These are phyloP conservation scores for Pseudorectes ferrugineus DNA, from an alignment of 2,113 vertebrate genomes.

Conservation along the genomic window DNA sequence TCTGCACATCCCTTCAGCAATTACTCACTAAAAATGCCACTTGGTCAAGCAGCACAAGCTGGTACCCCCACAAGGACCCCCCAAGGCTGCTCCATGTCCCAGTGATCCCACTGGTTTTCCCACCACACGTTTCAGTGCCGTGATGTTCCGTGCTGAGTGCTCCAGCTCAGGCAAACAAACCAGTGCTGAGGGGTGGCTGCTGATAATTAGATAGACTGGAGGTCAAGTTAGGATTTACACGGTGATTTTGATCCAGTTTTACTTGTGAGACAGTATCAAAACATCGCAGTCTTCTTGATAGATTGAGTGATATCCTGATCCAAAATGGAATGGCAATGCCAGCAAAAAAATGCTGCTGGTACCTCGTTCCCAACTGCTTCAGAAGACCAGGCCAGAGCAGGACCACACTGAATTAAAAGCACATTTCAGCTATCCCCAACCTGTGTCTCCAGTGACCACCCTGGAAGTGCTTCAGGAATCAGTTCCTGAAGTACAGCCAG, in stretches of 20 bases:
- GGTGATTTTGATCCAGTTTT: neutral
- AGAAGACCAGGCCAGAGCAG: neutral
- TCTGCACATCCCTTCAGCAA: neutral
- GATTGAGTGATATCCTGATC: neutral
- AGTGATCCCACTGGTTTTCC: neutral
- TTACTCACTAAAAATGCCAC: neutral
- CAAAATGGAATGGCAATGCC: neutral
- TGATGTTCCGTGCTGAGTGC: neutral
- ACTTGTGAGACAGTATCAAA: neutral
- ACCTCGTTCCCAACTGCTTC: neutral
- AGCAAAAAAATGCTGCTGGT: neutral
- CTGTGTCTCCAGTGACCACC: neutral
- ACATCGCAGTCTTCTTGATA: neutral
- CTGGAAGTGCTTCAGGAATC: neutral
- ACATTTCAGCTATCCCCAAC: neutral
- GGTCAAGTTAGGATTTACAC: neutral
- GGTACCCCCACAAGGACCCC: neutral
- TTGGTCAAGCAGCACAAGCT: neutral
- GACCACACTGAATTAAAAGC: neutral
- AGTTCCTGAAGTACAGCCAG: neutral
- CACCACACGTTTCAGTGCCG: accelerated
- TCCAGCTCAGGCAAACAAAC: neutral
- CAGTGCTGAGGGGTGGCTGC: neutral
- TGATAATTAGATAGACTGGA: neutral
- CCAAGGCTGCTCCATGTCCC: neutral